Percentiles rank a stretch among this genome's conserved stretches.
Conservation (phyloP, 64 coral and sea anemone species). For the Actinia equina region DNA sequence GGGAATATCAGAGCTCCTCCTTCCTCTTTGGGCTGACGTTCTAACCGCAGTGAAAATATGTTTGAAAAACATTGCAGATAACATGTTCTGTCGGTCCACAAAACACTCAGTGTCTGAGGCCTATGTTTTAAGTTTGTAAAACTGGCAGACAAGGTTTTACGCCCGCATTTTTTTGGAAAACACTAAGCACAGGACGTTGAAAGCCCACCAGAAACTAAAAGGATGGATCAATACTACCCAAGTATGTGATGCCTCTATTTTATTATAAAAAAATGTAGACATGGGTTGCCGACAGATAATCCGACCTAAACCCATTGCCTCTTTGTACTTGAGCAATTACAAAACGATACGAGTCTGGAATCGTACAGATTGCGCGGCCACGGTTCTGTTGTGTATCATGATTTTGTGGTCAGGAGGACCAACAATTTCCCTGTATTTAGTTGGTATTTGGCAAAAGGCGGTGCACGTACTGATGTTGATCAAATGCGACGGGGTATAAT, state of each 20-base stretch:
- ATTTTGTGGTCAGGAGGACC: background rate
- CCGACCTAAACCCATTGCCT: background rate
- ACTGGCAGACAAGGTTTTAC: background rate
- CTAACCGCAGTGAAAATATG: constrained; percentile 2
- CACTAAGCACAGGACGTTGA: background rate
- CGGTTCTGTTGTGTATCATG: background rate
- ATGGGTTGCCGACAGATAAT: background rate
- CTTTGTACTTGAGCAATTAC: background rate
- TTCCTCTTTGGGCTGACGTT: constrained; percentile 13
- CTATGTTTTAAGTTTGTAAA: background rate
- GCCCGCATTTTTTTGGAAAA: background rate
- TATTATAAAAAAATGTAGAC: background rate
- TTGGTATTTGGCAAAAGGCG: background rate
- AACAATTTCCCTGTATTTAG: background rate
- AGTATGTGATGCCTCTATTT: constrained; percentile 2
- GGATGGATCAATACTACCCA: background rate
- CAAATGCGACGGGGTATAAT: background rate
- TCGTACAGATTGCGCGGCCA: background rate
- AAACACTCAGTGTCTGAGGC: background rate
- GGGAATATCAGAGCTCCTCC: constrained; percentile 19
- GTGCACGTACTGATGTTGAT: background rate
- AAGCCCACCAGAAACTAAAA: background rate
- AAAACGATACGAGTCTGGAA: background rate
- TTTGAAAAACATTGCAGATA: constrained; percentile 6
- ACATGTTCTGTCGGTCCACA: background rate